A percentile compares a stretch with the other conserved stretches of the same genome.
Conservation (phyloP, 2,888 invertebrate genomes). For the Idaea dimidiata region DNA sequence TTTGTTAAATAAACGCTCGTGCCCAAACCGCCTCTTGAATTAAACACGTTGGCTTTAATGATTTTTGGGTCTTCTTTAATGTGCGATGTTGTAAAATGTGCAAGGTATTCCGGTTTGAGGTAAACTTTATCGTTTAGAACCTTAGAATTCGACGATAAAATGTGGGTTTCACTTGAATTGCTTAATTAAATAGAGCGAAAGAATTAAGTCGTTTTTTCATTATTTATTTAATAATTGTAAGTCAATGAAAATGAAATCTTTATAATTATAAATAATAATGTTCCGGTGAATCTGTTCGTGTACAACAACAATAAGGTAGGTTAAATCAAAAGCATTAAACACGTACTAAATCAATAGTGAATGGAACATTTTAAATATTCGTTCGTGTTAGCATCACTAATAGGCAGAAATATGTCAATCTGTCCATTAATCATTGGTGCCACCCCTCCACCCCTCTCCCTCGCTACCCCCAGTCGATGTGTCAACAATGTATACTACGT, state of each 20-base stretch:
- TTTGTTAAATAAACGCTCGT: constrained; percentile 29
- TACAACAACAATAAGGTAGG: not conserved
- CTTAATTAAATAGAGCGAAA: not conserved
- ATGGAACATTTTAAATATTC: constrained; percentile 36
- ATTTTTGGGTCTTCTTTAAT: constrained; percentile 27
- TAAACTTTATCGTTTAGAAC: not conserved
- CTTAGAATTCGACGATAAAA: not conserved
- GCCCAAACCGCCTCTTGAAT: constrained; percentile 38
- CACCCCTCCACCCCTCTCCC: constrained; percentile 27
- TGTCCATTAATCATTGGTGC: constrained; percentile 64
- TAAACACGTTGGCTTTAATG: constrained; percentile 36
- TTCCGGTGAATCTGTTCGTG: not conserved
- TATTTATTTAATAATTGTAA: not conserved
- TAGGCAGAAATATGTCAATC: constrained; percentile 61
- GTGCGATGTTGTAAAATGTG: constrained; percentile 15
- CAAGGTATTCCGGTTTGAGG: constrained; percentile 4
- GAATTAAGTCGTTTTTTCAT: not conserved
- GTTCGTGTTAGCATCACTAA: constrained; percentile 41
- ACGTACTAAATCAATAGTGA: constrained; percentile 10
- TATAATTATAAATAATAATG: not conserved
- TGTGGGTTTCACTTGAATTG: not conserved
- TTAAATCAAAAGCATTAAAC: not conserved
- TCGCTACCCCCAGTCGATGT: constrained; percentile 38
- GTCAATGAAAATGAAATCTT: not conserved
- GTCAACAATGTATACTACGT: constrained; percentile 61